Conservation (phyloP, 2,888 invertebrate genomes). For the Steinernema scapterisci region DNA sequence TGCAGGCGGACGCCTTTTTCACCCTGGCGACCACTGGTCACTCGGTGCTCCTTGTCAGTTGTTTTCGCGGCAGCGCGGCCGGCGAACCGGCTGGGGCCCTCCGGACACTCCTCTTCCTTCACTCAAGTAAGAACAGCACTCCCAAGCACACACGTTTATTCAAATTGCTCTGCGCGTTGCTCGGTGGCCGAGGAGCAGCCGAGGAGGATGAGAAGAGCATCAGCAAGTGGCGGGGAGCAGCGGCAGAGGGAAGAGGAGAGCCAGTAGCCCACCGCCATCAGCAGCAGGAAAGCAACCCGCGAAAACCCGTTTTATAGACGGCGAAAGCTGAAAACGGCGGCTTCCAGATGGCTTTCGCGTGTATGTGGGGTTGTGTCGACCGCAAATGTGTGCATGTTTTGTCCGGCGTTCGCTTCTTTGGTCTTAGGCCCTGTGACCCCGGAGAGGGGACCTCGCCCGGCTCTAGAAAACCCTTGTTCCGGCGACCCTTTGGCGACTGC, state of each 20-base stretch:
- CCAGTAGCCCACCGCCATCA: too few relatives aligned
- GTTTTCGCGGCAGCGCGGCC: conserved; percentile 13
- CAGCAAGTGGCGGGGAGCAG: conserved; percentile 29
- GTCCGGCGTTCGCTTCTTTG: not conserved
- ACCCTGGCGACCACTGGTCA: conserved; percentile 5
- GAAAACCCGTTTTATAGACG: conserved; percentile 33
- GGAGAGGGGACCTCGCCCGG: not conserved
- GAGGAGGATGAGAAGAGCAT: not conserved
- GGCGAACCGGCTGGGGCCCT: conserved; percentile 11
- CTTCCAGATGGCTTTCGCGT: conserved; percentile 33
- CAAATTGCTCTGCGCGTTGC: conserved; percentile 16
- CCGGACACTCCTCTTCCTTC: too few relatives aligned
- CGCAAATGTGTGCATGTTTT: not conserved
- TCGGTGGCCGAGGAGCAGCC: conserved; percentile 1
- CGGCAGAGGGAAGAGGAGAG: too few relatives aligned
- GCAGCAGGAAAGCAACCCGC: conserved; percentile 18
- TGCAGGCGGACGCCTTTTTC: not conserved
- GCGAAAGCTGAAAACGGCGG: conserved; percentile 33
- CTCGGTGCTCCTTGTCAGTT: conserved; percentile 15
- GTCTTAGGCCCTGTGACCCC: not conserved
- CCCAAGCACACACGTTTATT: conserved; percentile 5
- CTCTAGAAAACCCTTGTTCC: not conserved
- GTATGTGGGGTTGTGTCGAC: not conserved
- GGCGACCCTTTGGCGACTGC: not conserved
- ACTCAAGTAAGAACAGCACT: too few relatives aligned